Base-by-base conservation (phyloP, 2,888 invertebrate species). In the Plebejus argus region DNA sequence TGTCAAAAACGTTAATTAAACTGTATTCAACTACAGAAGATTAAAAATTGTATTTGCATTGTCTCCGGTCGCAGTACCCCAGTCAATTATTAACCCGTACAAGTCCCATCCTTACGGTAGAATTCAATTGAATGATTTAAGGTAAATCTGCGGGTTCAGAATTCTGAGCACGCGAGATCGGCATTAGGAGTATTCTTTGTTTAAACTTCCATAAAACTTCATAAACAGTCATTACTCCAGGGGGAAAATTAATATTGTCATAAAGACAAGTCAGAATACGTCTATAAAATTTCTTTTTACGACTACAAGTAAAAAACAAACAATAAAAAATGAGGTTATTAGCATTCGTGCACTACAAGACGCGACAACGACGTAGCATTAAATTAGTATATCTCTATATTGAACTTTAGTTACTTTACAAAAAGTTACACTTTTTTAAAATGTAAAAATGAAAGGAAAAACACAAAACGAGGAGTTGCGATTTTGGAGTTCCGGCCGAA, bases 141-240 rank as follows among this genome's bases (percentile, higher is more conserved):
- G 66, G 66, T 66, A 66, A 66, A 66, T 66, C 66, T 66, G 28
- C 1, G 28, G 66, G 15, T 33, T 66, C 28, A 18, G 66, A 33
- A 66, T 28, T 15, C 35, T 71, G 71, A 39, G 20, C 71, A 71
- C 71, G 71, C 71, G 39, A 71, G 71, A 71, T 71, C 18, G 35
- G 35, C 71, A 71, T 71, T 71, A 71, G 71, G 20, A 39, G 15
- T 20, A 39, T 71, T 71, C 71, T 39, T 71, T 71, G 71, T 71
- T 20, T 39, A 35, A 35, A 71, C 35, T 20, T 71, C n/a, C 12
- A n/a, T 71, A 35, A 71, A 39, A 71, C 71, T 39, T 71, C 35
- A 71, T 71, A 71, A 71, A 18, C 66, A 66, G 66, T 33, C 28
- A 66, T 66, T 66, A 66, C 66, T 15, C 18, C 66, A 18, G 66